Evolutionary conservation across 1,140 invertebrate species (phyloP), one percentile per base, ranked within the genome.

Genomic region (Coelopa frigida): DNA sequence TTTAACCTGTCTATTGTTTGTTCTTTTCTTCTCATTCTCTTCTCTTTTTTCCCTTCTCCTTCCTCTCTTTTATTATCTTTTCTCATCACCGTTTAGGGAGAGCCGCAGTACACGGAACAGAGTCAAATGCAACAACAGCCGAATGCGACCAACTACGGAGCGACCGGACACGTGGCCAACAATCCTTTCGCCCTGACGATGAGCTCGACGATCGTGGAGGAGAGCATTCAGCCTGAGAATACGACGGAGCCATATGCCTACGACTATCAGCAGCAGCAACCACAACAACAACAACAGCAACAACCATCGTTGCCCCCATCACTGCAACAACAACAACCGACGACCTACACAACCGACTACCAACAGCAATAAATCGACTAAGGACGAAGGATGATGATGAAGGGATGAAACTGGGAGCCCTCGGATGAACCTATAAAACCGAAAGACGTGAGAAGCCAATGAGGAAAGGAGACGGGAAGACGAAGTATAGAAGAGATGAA

Each of bases 101-200:
- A n/a, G n/a, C 61, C 64, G 23, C 59, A 58, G 50, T 66, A 59
- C 44, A 65, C 38, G 36, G 68, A 66, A 43, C 58, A 63, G 29
- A 65, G 57, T 45, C 65, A 63, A 63, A 70, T 67, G 58, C 59
- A 65, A 53, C 56, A 61, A 48, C 72, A 44, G 66, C 67, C 50
- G 70, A 71, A 27, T 72, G 48, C 64, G 43, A 62, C 63, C 59
- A 68, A 59, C 50, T 68, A 76, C 44, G 75, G 75, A 26, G 69
- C 75, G 42, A 73, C 74, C 4, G 72, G 70, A 32, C 72, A 77
- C 51, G 76, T 77, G 37, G 71, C 75, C 39, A 78, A 76, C 50
- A 81, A 82, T 62, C 79, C 80, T 2, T 82, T 82, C 61, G 74
- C 78, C 12, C 41, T 57, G 46, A 55, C 50, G 45, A 56, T 44